Evolutionary conservation across 2,797 vertebrate genomes (phyloP), one percentile per base, ranked within the genome.

Genomic region (Arctocebus calabarensis): DNA sequence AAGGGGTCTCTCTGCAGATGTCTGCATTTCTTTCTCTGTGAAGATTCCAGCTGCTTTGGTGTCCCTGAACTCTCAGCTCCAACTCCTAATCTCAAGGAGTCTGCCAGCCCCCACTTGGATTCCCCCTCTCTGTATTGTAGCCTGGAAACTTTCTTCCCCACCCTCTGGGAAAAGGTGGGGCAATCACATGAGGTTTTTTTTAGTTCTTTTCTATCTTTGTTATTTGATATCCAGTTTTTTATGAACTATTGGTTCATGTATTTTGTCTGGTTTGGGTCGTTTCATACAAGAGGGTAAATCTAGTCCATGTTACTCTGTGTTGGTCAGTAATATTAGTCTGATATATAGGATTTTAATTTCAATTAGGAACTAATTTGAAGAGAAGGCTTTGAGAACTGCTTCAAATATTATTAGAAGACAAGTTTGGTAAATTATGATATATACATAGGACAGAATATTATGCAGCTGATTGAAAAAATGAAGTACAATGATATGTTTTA

Each of bases 211-310:
- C 74, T 32, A 19, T 57, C 48, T 52, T 73, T 64, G 71, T 84
- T 71, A 45, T 29, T 37, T 73, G 43, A 71, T 70, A 3, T 86
- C 70, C n/a, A 70, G 74, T 75, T 79, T 84, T 57, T 59, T 68
- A 19, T 29, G 52, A 61, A 86, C 59, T 55, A 17, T 78, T 52
- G 17, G 37, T 45, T 81, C 4, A 68, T 43, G 1, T 79, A 74
- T 81, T 85, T 93, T 81, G 16, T 77, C 32, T 81, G 7, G 29
- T 85, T 93, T 71, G 64, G 29, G 22, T 81, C 89, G 20, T 75
- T 93, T 93, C 12, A 70, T 82, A 52, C 43, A 75, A 66, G n/a
- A 40, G 34, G 43, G 14, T 95, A 43, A 82, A 88, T 83, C n/a
- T 88, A 62, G 84, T 91, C 40, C n/a, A 34, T 55, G 2, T 83